Evolutionary conservation across 2,113 vertebrate species (phyloP).

Genomic region (Phalacrocorax aristotelis): DNA sequence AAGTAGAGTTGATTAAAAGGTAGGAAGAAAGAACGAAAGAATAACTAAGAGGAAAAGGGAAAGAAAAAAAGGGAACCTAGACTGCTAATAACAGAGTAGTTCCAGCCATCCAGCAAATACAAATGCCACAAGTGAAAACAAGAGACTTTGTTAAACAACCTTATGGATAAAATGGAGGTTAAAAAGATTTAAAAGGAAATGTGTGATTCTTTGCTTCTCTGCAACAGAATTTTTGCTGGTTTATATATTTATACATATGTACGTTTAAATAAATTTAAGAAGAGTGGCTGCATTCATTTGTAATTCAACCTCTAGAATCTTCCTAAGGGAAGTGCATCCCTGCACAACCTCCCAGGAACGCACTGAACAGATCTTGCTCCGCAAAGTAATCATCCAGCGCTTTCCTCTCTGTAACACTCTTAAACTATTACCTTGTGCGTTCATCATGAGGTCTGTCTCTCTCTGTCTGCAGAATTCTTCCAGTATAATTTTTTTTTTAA

Average conservation of each 20-base stretch:
- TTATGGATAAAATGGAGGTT: neutral
- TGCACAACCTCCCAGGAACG: neutral
- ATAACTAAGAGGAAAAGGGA: neutral
- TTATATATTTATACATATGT: neutral
- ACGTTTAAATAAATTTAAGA: neutral
- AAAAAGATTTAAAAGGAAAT: neutral
- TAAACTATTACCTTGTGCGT: constrained; percentile 17
- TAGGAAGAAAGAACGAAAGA: neutral
- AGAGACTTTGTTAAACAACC: neutral
- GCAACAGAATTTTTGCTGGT: neutral
- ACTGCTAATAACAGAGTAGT: neutral
- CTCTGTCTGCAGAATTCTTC: constrained; percentile 3
- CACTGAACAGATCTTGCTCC: constrained; percentile 6
- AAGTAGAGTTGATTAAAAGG: neutral
- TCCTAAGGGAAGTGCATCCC: neutral
- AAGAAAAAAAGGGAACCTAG: neutral
- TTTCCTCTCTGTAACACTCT: constrained; percentile 23
- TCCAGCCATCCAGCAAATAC: neutral
- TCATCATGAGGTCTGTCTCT: constrained; percentile 24
- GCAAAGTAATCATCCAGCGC: constrained; percentile 7
- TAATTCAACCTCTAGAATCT: neutral
- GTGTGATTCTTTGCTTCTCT: neutral
- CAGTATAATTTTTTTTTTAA: neutral
- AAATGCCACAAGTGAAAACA: neutral
- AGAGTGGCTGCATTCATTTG: constrained; percentile 33